Conservation (phyloP, 2,888 invertebrate species). For the Onchidella celtica region DNA sequence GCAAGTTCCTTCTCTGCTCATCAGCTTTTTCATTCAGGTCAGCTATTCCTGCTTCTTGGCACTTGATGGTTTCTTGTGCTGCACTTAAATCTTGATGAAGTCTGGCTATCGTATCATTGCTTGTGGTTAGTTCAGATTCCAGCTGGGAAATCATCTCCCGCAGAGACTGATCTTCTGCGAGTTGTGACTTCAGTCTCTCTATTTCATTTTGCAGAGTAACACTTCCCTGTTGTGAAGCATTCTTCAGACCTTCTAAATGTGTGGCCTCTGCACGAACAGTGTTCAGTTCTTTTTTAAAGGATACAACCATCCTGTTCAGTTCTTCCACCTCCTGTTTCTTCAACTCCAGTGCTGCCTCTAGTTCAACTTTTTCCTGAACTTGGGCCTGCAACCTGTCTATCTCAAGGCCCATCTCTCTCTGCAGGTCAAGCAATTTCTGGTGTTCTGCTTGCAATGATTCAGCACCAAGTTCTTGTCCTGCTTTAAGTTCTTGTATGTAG, state of each 20-base stretch:
- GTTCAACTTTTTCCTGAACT: conserved; percentile 54
- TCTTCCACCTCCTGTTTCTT: conserved; percentile 58
- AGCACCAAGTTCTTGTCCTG: conserved; percentile 57
- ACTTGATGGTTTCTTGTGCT: conserved; percentile 50
- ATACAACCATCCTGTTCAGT: neutral
- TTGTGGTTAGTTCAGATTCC: conserved; percentile 50
- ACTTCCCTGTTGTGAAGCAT: neutral
- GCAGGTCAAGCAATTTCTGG: conserved; percentile 56
- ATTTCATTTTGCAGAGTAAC: conserved; percentile 27
- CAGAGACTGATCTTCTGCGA: conserved; percentile 48
- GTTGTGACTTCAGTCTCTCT: conserved; percentile 45
- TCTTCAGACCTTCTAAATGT: conserved; percentile 52
- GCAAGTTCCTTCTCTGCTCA: conserved; percentile 51
- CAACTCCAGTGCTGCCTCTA: conserved; percentile 58
- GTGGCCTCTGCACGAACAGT: conserved; percentile 33
- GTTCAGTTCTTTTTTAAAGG: conserved; percentile 2
- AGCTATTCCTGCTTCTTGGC: conserved; percentile 58
- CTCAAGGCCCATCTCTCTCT: conserved; percentile 58
- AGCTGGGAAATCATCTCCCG: conserved; percentile 23
- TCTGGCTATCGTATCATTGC: conserved; percentile 47
- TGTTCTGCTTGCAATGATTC: conserved; percentile 60
- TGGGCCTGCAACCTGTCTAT: conserved; percentile 59
- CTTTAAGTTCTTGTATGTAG: conserved; percentile 62
- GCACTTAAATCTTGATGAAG: conserved; percentile 57
- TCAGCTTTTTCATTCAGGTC: conserved; percentile 60